phyloP scores from a whole-genome alignment of 2,797 vertebrate genomes.

The Diceros bicornis region DNA sequence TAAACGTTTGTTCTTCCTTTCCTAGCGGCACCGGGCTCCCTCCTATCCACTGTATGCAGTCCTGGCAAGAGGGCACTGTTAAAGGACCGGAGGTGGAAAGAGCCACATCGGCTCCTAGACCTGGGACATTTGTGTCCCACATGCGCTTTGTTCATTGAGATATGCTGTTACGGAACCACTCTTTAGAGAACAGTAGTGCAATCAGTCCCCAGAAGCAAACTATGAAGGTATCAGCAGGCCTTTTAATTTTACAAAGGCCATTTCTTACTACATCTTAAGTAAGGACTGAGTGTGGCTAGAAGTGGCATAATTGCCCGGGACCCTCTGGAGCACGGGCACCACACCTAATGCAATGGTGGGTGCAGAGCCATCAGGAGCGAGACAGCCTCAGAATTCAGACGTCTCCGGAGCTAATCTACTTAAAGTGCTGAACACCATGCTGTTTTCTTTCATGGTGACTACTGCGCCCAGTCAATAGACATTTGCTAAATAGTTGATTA shows the following conservation, averaged over 20 bases:
- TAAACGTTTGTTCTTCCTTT: background rate
- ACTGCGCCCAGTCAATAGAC: accelerated
- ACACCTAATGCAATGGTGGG: accelerated
- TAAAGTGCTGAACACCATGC: accelerated
- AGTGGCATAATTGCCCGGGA: accelerated
- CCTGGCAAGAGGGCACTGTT: background rate
- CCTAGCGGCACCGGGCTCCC: background rate
- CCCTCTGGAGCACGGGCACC: too few species aligned
- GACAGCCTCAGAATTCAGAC: background rate
- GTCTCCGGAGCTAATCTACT: background rate
- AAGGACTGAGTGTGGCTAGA: accelerated
- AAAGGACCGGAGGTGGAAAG: background rate
- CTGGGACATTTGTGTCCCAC: accelerated
- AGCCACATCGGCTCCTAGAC: background rate
- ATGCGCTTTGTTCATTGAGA: background rate
- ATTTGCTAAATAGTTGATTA: background rate
- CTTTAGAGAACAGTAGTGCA: background rate
- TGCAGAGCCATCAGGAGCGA: too few species aligned
- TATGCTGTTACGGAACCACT: background rate
- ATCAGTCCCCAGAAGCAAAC: too few species aligned
- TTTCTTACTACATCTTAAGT: background rate
- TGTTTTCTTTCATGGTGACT: background rate
- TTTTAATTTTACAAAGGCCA: background rate
- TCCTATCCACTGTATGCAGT: background rate
- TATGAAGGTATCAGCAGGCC: background rate